phyloP scores from a whole-genome alignment of 2,888 invertebrate species.

The Smittia aterrima region DNA sequence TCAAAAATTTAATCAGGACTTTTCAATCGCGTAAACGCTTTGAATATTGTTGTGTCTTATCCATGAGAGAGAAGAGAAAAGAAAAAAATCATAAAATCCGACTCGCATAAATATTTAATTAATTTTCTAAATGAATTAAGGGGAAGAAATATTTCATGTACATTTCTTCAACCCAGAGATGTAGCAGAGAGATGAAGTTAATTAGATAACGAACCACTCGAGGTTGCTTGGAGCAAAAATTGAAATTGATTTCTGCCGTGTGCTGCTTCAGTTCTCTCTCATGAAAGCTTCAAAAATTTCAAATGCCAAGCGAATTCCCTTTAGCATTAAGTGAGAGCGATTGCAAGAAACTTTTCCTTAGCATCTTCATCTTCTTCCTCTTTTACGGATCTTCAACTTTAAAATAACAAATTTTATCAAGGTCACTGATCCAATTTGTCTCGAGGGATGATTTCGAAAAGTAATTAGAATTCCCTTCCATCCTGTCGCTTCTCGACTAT shows the following conservation, averaged over 20 bases:
- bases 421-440: not conserved
- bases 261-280: too few species aligned
- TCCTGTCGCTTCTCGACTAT: not conserved
- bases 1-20: not conserved
- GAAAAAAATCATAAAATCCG: conserved; percentile 21
- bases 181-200: too few species aligned
- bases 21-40: not conserved
- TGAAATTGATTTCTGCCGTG: too few species aligned
- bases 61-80: not conserved
- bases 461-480: not conserved
- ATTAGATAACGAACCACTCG: too few species aligned
- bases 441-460: not conserved
- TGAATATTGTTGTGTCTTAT: not conserved
- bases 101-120: conserved; percentile 18
- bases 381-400: not conserved
- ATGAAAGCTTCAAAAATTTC: too few species aligned
- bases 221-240: too few species aligned
- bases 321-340: too few species aligned
- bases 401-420: conserved; percentile 11
- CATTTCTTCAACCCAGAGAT: not conserved
- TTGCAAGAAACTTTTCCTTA: not conserved
- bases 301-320: too few species aligned
- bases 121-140: conserved; percentile 6
- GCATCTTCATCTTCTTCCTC: not conserved
- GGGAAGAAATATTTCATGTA: not conserved